A percentile compares a stretch with the other conserved stretches of the same genome.
phyloP scores from a whole-genome alignment of 1,140 invertebrate species.

The Metaphire vulgaris region DNA sequence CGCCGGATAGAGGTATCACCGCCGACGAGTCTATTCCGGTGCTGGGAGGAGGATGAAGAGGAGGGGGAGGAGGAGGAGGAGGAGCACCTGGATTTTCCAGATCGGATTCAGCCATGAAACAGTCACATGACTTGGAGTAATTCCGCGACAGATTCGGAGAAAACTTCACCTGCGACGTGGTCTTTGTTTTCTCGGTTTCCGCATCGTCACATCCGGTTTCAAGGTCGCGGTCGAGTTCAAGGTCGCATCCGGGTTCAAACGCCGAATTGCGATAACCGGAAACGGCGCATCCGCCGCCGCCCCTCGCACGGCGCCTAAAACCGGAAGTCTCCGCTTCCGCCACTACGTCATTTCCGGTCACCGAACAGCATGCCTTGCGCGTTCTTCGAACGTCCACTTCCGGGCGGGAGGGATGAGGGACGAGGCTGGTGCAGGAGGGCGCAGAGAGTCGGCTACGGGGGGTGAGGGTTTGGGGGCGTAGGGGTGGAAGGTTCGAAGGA shows the following conservation, averaged over 20 bases:
- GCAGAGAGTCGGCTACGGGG: not conserved
- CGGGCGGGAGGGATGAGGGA: not conserved
- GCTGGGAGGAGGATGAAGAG: too few relatives aligned
- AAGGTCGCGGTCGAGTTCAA: not conserved
- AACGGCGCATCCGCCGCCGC: not conserved
- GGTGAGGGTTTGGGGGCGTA: not conserved
- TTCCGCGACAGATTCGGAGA: too few relatives aligned
- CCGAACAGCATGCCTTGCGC: not conserved
- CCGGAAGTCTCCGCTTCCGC: not conserved
- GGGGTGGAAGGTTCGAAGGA: not conserved
- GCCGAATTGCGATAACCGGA: not conserved
- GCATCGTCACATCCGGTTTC: too few relatives aligned
- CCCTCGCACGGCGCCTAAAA: not conserved
- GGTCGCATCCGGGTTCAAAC: not conserved
- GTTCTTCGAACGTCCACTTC: not conserved
- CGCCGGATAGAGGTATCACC: too few relatives aligned
- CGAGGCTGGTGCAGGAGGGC: not conserved
- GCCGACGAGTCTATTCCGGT: too few relatives aligned
- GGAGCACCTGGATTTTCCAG: too few relatives aligned
- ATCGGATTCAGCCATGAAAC: too few relatives aligned
- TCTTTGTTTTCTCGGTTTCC: too few relatives aligned
- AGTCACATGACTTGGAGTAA: too few relatives aligned
- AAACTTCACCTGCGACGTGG: too few relatives aligned
- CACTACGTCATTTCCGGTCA: not conserved
- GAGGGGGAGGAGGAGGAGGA: too few relatives aligned